Percentiles rank a stretch among this genome's conserved stretches.
phyloP scores from a whole-genome alignment of 2,888 invertebrate genomes.

The Hydraecia micacea region DNA sequence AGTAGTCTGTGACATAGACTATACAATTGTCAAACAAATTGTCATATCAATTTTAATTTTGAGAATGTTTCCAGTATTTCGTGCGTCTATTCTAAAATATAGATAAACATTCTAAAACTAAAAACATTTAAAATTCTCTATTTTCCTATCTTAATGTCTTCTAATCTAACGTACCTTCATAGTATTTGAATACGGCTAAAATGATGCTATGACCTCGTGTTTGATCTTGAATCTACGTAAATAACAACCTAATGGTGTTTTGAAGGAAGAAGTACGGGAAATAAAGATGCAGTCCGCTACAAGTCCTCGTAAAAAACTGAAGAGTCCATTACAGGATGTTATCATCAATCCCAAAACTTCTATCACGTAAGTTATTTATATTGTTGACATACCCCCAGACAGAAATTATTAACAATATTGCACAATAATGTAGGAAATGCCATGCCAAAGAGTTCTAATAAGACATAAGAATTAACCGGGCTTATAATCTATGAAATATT shows the following conservation, averaged over 20 bases:
- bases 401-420: neutral
- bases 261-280: slow-evolving; percentile 26
- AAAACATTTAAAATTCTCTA: slow-evolving; percentile 6
- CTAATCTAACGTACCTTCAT: neutral
- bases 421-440: neutral
- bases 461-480: neutral
- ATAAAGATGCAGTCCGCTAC: slow-evolving; percentile 74
- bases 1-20: too few relatives aligned
- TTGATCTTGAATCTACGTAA: slow-evolving; percentile 38
- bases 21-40: slow-evolving; percentile 13
- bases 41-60: neutral
- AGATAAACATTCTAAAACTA: neutral
- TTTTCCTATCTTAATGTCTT: neutral
- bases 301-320: slow-evolving; percentile 79
- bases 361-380: slow-evolving; percentile 80
- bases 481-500: neutral
- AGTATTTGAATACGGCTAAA: neutral
- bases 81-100: neutral
- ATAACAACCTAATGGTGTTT: slow-evolving; percentile 45
- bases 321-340: slow-evolving; percentile 76
- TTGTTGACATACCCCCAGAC: slow-evolving; percentile 41
- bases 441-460: neutral
- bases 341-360: slow-evolving; percentile 81
- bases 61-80: slow-evolving; percentile 18
- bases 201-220: slow-evolving; percentile 52